Evolutionary conservation across 2,113 vertebrate genomes (phyloP), one percentile per base, ranked within the genome.

Genomic region (Gopherus evgoodei): DNA sequence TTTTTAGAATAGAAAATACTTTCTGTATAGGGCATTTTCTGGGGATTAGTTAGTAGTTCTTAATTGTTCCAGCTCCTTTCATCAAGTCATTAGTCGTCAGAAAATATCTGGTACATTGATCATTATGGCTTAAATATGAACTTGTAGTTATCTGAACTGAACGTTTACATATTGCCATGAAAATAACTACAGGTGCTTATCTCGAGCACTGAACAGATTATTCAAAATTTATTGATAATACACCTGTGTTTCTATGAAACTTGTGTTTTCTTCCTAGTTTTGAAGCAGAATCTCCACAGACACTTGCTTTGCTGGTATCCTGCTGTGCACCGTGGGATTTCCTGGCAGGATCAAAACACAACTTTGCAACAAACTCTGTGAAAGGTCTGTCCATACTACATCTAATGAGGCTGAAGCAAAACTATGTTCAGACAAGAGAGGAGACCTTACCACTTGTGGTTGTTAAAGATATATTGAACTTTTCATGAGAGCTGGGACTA

Each of bases 181-280:
- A 96, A 95, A 81, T 96, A 97, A 96, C 87, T 95, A 89, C 96
- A 98, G 92, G 95, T 97, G 97, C 92, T 94, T 65, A 93, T 88
- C 90, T 80, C 16, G 35, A 94, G 91, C 81, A 83, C 59, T 79
- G 82, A 80, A 93, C 62, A 81, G 88, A 93, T 93, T 96, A 96
- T 92, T 92, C 90, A 11, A 95, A 97, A 97, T 97, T 94, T 8
- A 8, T 95, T 94, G 94, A 96, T 81, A 93, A 90, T 1, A 0
- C 97, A 97, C 95, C 97, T 97, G 97, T 96, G 96, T 97, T 97
- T 96, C 95, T 95, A 94, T 91, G 95, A 93, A 94, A 95, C 95
- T 91, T 85, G 11, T 97, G 96, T 98, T 97, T 97, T 97, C 97
- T 96, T 96, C 96, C 56, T 83, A 96, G 88, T 88, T 97, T 83